Conservation (phyloP, 2,888 invertebrate species). For the Drosophila neutralis region DNA sequence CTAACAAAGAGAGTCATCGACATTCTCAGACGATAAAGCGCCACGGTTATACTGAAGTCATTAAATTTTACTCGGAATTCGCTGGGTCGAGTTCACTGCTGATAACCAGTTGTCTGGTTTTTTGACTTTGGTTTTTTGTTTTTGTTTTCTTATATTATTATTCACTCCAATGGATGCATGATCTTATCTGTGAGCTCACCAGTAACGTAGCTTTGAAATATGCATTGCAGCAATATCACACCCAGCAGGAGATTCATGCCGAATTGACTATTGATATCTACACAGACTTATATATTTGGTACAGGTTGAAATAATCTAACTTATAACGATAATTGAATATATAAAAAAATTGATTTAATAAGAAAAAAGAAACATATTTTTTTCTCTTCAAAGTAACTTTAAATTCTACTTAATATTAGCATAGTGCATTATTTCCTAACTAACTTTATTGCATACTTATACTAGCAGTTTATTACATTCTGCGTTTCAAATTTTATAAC, state of each 20-base stretch:
- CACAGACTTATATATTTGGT: neutral
- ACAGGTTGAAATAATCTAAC: neutral
- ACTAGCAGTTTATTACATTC: too few species aligned
- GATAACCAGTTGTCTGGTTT: constrained; percentile 59
- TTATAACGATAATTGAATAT: too few species aligned
- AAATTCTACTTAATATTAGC: too few species aligned
- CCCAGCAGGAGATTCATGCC: constrained; percentile 41
- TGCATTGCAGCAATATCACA: constrained; percentile 29
- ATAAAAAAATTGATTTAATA: too few species aligned
- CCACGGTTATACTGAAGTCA: constrained; percentile 25
- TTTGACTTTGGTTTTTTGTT: constrained; percentile 18
- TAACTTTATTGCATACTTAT: too few species aligned
- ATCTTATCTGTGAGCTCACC: constrained; percentile 29
- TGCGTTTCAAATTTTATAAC: too few species aligned
- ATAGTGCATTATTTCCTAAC: too few species aligned
- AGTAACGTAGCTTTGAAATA: constrained; percentile 20
- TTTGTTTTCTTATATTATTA: constrained; percentile 17
- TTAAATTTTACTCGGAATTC: constrained; percentile 24
- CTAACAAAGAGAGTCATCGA: neutral
- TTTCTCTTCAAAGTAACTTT: too few species aligned
- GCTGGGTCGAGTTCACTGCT: constrained; percentile 63
- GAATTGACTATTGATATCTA: neutral
- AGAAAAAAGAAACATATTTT: too few species aligned
- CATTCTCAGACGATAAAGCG: constrained; percentile 11
- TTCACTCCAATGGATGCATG: neutral